Evolutionary conservation across 2,888 invertebrate genomes (phyloP), one percentile per base, ranked within the genome.

Genomic region (Adelphocoris suturalis): DNA sequence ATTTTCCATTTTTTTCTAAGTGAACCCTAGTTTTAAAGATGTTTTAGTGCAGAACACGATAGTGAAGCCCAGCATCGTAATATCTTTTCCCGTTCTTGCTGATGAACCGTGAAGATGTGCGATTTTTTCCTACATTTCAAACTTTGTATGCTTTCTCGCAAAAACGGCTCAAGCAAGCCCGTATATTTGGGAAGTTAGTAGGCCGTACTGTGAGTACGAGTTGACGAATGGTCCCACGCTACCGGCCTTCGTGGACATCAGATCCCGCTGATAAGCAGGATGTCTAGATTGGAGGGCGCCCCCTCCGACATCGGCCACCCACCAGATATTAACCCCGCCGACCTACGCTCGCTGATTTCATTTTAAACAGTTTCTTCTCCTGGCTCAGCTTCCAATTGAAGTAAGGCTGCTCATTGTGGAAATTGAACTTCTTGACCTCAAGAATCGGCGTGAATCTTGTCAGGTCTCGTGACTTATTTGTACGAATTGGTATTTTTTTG

Each of bases 371-470:
- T 68, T 68, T 68, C 23, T 68, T 68, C 23, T 23, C 23, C 68
- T 68, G 12, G 5, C 5, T 27, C 19, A 12, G 68, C 23, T 68
- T 23, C 9, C 19, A 68, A 68, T 68, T 68, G 13, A 23, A n/a
- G n/a, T n/a, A n/a, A n/a, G n/a, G n/a, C n/a, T n/a, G n/a, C n/a
- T n/a, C n/a, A n/a, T n/a, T n/a, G n/a, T n/a, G 13, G 68, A 12
- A 68, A 23, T 68, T 68, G 68, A 68, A 68, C 68, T 68, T 68
- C 68, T 68, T 68, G 68, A 68, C 68, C 68, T 23, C 61, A 19
- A 37, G 37, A 23, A 23, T n/a, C 68, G 68, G 68, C 11, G 68
- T 7, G 68, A 23, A 68, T 23, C 68, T 13, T 23, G 11, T n/a
- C 7, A n/a, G 19, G 7, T 57, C 57, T n/a, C 57, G 37, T 37